Evolutionary conservation across 2,113 vertebrate genomes (phyloP).

Genomic region (Cinclus cinclus): DNA sequence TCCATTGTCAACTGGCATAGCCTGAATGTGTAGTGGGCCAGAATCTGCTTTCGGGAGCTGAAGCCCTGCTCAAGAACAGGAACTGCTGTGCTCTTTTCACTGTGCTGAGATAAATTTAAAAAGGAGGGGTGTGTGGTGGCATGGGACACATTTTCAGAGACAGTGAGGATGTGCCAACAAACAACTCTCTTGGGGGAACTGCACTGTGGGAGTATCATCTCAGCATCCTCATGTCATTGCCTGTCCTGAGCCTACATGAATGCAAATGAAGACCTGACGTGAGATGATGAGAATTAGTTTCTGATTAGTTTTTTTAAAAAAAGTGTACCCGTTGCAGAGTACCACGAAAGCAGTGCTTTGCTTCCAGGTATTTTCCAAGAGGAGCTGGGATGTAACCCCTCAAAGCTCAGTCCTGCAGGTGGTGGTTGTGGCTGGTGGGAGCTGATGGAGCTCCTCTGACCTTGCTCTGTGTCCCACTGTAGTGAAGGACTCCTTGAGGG

Average conservation of each 20-base stretch:
- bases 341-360: not conserved
- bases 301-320: not conserved
- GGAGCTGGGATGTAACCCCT: accelerated
- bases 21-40: not conserved
- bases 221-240: not conserved
- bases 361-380: not conserved
- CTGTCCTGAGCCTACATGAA: not conserved
- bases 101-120: not conserved
- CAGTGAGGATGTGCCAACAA: not conserved
- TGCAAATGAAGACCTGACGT: not conserved
- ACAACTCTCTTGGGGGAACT: not conserved
- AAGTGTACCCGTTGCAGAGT: not conserved
- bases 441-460: not conserved
- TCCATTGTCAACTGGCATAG: accelerated
- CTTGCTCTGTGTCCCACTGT: accelerated
- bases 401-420: not conserved
- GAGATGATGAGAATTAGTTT: not conserved
- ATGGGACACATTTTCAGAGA: not conserved
- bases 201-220: not conserved
- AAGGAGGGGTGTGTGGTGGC: not conserved
- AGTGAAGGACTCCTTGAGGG: not conserved
- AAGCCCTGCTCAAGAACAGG: not conserved
- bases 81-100: not conserved
- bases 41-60: not conserved
- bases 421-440: not conserved